Percentiles rank a stretch among this genome's conserved stretches.
Evolutionary conservation across 2,113 vertebrate genomes (phyloP).

Genomic region (Scopus umbretta): DNA sequence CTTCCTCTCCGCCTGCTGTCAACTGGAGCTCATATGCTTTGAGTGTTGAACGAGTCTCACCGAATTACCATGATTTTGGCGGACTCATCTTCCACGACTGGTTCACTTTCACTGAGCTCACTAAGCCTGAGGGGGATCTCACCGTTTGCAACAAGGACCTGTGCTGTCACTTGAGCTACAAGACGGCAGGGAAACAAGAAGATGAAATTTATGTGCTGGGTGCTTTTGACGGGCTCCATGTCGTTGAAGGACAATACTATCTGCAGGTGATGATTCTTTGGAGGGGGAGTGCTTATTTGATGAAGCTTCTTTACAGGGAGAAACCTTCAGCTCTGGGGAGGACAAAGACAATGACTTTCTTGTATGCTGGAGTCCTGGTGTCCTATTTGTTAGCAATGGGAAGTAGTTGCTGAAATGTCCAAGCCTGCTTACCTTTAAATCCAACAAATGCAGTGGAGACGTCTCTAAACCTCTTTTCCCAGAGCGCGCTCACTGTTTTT

Average conservation of each 20-base stretch:
- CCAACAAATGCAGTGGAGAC: neutral
- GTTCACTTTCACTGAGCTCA: slow-evolving; percentile 62
- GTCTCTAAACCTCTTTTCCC: neutral
- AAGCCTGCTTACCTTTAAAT: neutral
- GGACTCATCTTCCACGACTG: slow-evolving; percentile 60
- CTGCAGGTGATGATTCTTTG: slow-evolving; percentile 61
- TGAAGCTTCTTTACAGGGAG: neutral
- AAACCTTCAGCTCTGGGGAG: neutral
- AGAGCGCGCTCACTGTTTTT: neutral
- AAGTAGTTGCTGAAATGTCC: neutral
- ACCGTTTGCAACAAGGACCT: slow-evolving; percentile 69
- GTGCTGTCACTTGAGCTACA: slow-evolving; percentile 69
- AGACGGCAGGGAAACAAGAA: slow-evolving; percentile 30
- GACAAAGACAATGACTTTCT: neutral
- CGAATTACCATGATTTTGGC: neutral
- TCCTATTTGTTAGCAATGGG: neutral
- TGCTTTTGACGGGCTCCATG: slow-evolving; percentile 67
- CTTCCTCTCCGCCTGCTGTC: neutral
- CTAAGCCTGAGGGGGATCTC: neutral
- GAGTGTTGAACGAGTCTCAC: neutral
- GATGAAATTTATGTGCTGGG: slow-evolving; percentile 68
- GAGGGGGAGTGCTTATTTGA: neutral
- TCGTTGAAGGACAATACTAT: slow-evolving; percentile 67
- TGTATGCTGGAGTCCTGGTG: neutral
- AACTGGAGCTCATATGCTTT: slow-evolving; percentile 60